Evolutionary conservation across 1,140 invertebrate species (phyloP).

Genomic region (Octopus sinensis): DNA sequence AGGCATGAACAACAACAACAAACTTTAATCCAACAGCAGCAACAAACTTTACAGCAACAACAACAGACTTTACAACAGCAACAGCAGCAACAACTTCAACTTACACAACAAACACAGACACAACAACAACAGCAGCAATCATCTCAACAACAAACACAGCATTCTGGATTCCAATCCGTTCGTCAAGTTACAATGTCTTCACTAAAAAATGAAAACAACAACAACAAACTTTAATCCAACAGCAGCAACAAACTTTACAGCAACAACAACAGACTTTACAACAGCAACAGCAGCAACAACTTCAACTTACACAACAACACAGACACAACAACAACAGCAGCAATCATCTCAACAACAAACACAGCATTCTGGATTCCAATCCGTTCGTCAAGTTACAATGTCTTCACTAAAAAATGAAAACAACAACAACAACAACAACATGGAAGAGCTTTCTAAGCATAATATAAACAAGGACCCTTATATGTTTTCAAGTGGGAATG

Average conservation of each 20-base stretch:
- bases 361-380: neutral
- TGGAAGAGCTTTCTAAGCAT: neutral
- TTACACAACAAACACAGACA: neutral
- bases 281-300: neutral
- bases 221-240: neutral
- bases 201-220: neutral
- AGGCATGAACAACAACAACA: neutral
- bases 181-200: neutral
- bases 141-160: neutral
- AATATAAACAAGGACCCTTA: neutral
- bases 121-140: neutral
- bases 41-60: neutral
- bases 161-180: neutral
- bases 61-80: neutral
- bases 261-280: neutral
- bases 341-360: neutral
- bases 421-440: neutral
- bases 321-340: neutral
- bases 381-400: neutral
- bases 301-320: neutral
- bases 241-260: neutral
- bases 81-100: neutral
- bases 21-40: neutral
- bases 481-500: constrained; percentile 4
- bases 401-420: neutral